Conservation (phyloP, 2,888 invertebrate genomes). For the Drymonia ruficornis region DNA sequence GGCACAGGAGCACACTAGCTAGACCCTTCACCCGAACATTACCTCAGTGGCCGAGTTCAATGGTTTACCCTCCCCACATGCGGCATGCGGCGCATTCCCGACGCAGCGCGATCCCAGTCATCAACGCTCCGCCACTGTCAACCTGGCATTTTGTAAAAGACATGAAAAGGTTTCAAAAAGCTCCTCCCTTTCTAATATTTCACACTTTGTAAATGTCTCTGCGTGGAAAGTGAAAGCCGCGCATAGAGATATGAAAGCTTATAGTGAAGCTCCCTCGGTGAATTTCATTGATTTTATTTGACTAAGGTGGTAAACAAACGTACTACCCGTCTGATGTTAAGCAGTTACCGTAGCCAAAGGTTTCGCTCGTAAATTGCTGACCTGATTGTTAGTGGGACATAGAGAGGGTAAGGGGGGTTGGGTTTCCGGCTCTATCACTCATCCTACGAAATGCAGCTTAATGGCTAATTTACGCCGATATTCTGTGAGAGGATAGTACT, state of each 20-base stretch:
- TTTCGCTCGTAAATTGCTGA: too few species aligned
- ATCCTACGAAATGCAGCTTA: too few species aligned
- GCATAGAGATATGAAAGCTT: background rate
- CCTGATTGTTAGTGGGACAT: too few species aligned
- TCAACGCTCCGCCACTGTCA: constrained; percentile 51
- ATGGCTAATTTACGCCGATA: too few species aligned
- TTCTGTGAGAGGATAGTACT: too few species aligned
- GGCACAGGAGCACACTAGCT: constrained; percentile 39
- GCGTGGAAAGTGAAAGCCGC: background rate
- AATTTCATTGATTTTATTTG: background rate
- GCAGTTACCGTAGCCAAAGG: too few species aligned
- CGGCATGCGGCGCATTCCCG: constrained; percentile 38
- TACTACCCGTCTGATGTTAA: too few species aligned
- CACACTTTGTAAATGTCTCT: constrained; percentile 22
- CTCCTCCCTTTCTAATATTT: constrained; percentile 38
- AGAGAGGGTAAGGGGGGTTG: too few species aligned
- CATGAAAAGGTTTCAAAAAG: constrained; percentile 53
- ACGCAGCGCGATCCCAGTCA: constrained; percentile 53
- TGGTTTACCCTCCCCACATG: constrained; percentile 52
- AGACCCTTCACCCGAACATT: constrained; percentile 48
- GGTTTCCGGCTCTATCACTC: too few species aligned
- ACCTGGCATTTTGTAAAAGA: constrained; percentile 50
- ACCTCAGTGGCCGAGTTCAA: constrained; percentile 48
- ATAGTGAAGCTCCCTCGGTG: background rate
- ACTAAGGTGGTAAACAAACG: too few species aligned